A percentile compares a stretch with the other conserved stretches of the same genome.
Conservation (phyloP, 1,140 invertebrate genomes). For the Pogonomyrmex californicus region DNA sequence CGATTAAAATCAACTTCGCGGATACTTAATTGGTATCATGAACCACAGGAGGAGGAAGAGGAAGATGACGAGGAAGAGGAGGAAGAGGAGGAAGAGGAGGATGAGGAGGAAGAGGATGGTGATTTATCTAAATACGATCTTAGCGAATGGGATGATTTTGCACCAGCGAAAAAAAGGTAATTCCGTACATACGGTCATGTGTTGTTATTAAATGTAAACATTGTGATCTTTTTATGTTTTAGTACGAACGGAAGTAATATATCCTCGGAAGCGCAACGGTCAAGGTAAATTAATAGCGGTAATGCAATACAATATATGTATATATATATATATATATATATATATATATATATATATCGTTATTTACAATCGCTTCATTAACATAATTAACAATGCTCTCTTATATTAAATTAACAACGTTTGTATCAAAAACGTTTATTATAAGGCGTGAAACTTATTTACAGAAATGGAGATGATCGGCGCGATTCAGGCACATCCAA, state of each 20-base stretch:
- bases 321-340: not conserved
- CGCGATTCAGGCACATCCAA: conserved; percentile 79
- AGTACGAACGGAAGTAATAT: conserved; percentile 80
- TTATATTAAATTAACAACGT: conserved; percentile 23
- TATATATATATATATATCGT: not conserved
- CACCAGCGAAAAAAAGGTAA: conserved; percentile 84
- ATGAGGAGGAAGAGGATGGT: conserved; percentile 90
- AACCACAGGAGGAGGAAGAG: conserved; percentile 81
- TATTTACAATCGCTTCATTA: conserved; percentile 15
- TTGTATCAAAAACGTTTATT: conserved; percentile 48
- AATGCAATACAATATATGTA: conserved; percentile 31
- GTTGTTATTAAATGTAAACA: conserved; percentile 1
- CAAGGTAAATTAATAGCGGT: conserved; percentile 80
- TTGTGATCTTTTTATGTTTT: conserved; percentile 65
- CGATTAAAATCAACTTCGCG: not conserved
- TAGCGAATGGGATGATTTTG: conserved; percentile 90
- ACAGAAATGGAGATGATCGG: conserved; percentile 79
- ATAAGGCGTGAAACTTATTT: conserved; percentile 57
- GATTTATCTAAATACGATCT: conserved; percentile 95
- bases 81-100: conserved; percentile 86
- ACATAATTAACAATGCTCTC: conserved; percentile 15
- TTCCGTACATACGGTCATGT: not conserved
- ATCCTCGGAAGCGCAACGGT: conserved; percentile 77
- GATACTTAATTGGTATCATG: not conserved
- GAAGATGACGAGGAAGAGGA: conserved; percentile 69